Evolutionary conservation across 2,113 vertebrate genomes (phyloP).

Genomic region (Hylia prasina): DNA sequence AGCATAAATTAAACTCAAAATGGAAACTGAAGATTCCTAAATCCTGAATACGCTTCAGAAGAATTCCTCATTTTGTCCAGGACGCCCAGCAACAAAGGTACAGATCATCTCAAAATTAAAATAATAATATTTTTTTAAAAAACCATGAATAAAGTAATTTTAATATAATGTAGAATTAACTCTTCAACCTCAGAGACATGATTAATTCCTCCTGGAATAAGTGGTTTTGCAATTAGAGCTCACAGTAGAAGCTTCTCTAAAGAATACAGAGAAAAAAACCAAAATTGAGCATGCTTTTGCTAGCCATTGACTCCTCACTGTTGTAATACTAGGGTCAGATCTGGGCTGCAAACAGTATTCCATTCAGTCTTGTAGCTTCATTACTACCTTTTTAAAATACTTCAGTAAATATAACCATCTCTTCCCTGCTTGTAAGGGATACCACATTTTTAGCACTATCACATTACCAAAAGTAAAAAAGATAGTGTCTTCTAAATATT

Average conservation of each 20-base stretch:
- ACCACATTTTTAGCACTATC: not conserved
- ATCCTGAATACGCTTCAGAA: not conserved
- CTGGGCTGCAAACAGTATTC: not conserved
- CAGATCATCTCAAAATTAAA: not conserved
- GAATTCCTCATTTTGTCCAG: not conserved
- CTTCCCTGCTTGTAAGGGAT: not conserved
- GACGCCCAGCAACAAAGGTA: not conserved
- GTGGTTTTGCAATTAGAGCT: not conserved
- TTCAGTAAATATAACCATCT: not conserved
- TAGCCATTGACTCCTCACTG: not conserved
- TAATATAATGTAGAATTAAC: not conserved
- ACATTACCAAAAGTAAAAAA: not conserved
- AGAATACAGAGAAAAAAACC: not conserved
- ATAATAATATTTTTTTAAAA: not conserved
- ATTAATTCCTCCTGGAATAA: not conserved
- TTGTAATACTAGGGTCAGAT: not conserved
- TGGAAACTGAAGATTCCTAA: not conserved
- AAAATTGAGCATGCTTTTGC: not conserved
- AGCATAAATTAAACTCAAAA: not conserved
- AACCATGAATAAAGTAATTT: not conserved
- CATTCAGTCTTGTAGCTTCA: not conserved
- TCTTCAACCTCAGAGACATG: not conserved
- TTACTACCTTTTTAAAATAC: not conserved
- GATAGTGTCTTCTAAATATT: not conserved
- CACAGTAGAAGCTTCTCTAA: not conserved